Evolutionary conservation across 2,888 invertebrate genomes (phyloP).

Genomic region (Anorthoa munda): DNA sequence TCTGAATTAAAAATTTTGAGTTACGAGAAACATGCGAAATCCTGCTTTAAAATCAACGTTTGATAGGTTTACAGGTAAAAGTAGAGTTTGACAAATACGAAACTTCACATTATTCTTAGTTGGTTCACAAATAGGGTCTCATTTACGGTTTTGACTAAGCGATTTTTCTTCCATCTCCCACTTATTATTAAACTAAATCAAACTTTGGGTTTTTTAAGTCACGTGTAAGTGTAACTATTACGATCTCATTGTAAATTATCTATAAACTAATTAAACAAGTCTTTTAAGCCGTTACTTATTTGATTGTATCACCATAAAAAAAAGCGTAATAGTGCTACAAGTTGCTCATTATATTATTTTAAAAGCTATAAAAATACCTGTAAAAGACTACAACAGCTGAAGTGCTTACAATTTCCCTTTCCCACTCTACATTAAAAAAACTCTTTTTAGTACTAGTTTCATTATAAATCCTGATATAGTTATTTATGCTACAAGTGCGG

Average conservation of each 20-base stretch:
- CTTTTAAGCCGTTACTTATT: background rate
- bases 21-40: too few species aligned
- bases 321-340: slow-evolving; percentile 1
- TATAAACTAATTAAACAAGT: background rate
- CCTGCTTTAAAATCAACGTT: too few species aligned
- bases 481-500: too few species aligned
- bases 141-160: background rate
- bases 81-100: too few species aligned
- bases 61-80: too few species aligned
- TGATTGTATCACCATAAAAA: slow-evolving; percentile 10
- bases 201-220: background rate
- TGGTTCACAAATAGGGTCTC: background rate
- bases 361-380: slow-evolving; percentile 1
- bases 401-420: slow-evolving; percentile 10
- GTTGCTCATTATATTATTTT: background rate
- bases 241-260: background rate
- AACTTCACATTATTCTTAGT: background rate
- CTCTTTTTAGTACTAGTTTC: background rate
- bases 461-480: background rate
- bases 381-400: background rate
- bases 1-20: too few species aligned
- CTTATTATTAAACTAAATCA: too few species aligned
- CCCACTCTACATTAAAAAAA: slow-evolving; percentile 4
- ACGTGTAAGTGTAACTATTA: background rate
- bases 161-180: too few species aligned